Evolutionary conservation across 2,888 invertebrate genomes (phyloP).

Genomic region (Philonicus albiceps): DNA sequence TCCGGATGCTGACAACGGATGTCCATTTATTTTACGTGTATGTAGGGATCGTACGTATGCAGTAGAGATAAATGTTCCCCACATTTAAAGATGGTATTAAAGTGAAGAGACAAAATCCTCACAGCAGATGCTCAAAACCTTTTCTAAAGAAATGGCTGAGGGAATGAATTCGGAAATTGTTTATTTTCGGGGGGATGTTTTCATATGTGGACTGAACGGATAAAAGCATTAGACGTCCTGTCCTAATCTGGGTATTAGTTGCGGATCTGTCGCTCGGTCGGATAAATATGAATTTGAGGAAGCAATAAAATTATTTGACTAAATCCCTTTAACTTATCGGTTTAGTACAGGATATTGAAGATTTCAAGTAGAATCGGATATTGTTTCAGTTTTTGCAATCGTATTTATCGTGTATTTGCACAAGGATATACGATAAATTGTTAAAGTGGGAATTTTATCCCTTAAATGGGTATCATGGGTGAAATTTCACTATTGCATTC

Average conservation of each 20-base stretch:
- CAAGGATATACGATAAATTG: no score
- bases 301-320: not conserved
- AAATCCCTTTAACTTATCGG: not conserved
- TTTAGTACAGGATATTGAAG: not conserved
- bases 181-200: not conserved
- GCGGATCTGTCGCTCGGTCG: not conserved
- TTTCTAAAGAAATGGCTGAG: not conserved
- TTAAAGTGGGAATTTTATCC: no score
- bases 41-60: no score
- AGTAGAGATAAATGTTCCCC: slow-evolving; percentile 10
- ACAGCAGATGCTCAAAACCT: not conserved
- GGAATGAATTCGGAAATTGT: not conserved
- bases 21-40: slow-evolving; percentile 21
- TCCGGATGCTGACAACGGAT: slow-evolving; percentile 27
- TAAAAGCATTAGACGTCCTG: not conserved
- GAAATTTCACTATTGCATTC: no score
- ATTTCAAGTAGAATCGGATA: not conserved
- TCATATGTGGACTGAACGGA: not conserved
- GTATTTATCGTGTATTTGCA: no score
- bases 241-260: not conserved
- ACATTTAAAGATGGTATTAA: slow-evolving; percentile 5
- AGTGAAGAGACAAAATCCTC: not conserved
- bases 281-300: not conserved
- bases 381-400: not conserved
- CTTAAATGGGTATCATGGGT: no score